These are phyloP conservation scores for Solen grandis DNA, from an alignment of 1,140 invertebrate species.

Conservation along the genomic window DNA sequence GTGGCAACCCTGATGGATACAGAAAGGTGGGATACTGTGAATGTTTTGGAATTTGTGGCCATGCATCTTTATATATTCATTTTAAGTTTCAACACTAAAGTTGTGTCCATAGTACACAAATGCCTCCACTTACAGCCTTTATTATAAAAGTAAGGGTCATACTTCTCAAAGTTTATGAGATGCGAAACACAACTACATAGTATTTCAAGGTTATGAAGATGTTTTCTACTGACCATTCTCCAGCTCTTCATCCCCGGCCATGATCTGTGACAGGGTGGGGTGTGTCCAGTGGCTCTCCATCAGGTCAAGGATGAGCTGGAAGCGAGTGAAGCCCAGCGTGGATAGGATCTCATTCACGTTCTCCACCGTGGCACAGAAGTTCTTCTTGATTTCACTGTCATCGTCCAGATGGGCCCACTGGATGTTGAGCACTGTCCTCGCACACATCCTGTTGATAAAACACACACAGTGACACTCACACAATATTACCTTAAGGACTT, in stretches of 20 bases:
- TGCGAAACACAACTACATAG: too few species aligned
- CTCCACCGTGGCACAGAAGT: conserved; percentile 57
- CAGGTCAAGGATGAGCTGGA: conserved; percentile 60
- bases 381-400: conserved; percentile 58
- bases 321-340: conserved; percentile 44
- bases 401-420: conserved; percentile 70
- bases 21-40: too few species aligned
- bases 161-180: too few species aligned
- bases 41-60: too few species aligned
- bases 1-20: too few species aligned
- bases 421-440: conserved; percentile 67
- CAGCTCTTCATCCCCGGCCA: conserved; percentile 63
- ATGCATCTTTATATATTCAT: too few species aligned
- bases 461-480: neutral
- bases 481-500: too few species aligned
- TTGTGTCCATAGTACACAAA: too few species aligned
- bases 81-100: too few species aligned
- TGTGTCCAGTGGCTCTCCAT: conserved; percentile 71
- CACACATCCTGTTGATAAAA: conserved; percentile 62
- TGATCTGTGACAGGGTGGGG: conserved; percentile 64
- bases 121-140: too few species aligned
- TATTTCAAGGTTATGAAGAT: too few species aligned
- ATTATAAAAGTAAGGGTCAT: too few species aligned
- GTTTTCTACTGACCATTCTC: conserved; percentile 24
- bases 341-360: conserved; percentile 39